Evolutionary conservation across 2,797 vertebrate genomes (phyloP).

Genomic region (Choloepus didactylus): DNA sequence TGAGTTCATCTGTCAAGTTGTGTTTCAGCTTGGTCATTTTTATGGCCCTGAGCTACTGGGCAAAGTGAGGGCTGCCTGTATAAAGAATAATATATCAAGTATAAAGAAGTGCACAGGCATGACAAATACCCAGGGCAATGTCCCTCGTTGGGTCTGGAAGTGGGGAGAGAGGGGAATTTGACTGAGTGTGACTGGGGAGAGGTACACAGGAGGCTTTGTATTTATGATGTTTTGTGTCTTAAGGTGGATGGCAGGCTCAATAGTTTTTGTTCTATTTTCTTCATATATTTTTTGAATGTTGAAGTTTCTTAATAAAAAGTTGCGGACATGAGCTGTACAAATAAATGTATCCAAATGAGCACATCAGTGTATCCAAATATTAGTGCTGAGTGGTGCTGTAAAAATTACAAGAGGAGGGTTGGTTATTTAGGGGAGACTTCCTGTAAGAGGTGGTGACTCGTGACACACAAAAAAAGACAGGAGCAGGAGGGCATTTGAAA

Average conservation of each 20-base stretch:
- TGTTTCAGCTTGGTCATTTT: neutral
- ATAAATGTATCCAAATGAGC: neutral
- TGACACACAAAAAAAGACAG: neutral
- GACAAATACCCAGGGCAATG: rapidly evolving
- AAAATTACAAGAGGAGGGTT: neutral
- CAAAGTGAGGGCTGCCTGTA: neutral
- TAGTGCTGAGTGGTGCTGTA: neutral
- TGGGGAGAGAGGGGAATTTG: neutral
- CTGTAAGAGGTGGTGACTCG: neutral
- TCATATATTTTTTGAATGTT: neutral
- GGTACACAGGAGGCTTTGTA: neutral
- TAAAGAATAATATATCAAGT: neutral
- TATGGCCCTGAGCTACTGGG: neutral
- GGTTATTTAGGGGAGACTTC: neutral
- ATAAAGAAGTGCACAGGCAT: neutral
- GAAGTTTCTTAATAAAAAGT: neutral
- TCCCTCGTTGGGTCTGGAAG: neutral
- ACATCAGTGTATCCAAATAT: neutral
- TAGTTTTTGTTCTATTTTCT: neutral
- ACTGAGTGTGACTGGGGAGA: neutral
- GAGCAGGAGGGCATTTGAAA: neutral
- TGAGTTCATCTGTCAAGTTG: too few species aligned
- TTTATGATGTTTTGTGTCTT: slow-evolving; percentile 6
- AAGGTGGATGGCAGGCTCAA: neutral
- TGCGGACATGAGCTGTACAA: neutral